Percentiles rank a stretch among this genome's conserved stretches.
These are phyloP conservation scores for Myotis myotis DNA, from an alignment of 2,797 vertebrate species.

Conservation along the genomic window DNA sequence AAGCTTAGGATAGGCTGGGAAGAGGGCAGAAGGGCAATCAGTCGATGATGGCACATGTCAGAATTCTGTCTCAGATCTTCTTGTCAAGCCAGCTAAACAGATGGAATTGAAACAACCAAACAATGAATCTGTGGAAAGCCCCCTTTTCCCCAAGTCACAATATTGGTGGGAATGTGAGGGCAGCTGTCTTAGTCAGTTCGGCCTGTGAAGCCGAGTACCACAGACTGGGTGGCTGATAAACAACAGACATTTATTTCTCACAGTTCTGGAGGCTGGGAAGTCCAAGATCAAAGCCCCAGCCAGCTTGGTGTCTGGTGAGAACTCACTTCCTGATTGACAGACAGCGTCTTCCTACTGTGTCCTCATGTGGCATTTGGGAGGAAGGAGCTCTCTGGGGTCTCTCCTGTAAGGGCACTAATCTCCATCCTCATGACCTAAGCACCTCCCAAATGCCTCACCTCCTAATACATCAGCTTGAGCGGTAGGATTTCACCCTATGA, in stretches of 20 bases:
- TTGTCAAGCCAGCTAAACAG: not conserved
- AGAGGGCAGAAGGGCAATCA: not conserved
- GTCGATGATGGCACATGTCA: rapidly evolving
- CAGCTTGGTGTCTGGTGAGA: not conserved
- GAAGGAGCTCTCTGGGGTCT: not conserved
- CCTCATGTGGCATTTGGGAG: not conserved
- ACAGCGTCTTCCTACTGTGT: not conserved
- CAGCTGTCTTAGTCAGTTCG: not conserved
- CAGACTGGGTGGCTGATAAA: not conserved
- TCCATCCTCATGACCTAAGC: not conserved
- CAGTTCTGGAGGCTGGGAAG: not conserved
- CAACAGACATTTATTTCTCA: not conserved
- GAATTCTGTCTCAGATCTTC: not conserved
- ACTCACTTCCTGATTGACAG: not conserved
- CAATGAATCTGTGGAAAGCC: not conserved
- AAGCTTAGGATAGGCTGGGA: not conserved
- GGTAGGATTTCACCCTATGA: not conserved
- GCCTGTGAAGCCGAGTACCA: not conserved
- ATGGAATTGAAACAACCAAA: not conserved
- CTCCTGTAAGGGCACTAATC: not conserved
- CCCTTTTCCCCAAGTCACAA: not conserved
- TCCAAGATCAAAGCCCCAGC: not conserved
- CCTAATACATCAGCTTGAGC: not conserved
- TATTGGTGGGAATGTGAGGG: not conserved
- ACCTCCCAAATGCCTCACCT: not conserved